Evolutionary conservation across 1,140 invertebrate species (phyloP).

Genomic region (Oryctes rhinoceros): DNA sequence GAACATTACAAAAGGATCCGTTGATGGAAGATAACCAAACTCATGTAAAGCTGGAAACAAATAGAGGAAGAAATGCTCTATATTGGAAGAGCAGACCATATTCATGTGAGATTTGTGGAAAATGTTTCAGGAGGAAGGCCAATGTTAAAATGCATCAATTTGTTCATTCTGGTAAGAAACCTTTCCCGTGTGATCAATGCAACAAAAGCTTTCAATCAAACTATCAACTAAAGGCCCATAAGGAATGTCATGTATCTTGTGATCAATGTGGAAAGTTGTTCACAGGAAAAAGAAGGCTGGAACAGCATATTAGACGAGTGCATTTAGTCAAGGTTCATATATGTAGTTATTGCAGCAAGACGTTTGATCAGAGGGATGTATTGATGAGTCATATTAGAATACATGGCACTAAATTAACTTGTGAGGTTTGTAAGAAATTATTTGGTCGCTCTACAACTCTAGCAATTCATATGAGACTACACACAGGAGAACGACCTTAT

Average conservation of each 20-base stretch:
- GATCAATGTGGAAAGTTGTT: no score
- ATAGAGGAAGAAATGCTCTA: background rate
- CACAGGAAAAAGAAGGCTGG: no score
- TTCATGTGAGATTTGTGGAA: background rate
- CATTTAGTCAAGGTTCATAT: background rate
- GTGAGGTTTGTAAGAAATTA: constrained; percentile 58
- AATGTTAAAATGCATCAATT: no score
- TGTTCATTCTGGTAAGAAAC: no score
- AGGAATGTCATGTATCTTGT: no score
- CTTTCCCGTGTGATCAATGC: no score
- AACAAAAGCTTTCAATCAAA: no score
- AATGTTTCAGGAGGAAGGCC: background rate
- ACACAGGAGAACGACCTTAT: constrained; percentile 59
- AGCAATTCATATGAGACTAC: constrained; percentile 57
- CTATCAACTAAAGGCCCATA: no score
- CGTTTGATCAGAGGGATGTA: constrained; percentile 57
- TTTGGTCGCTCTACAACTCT: constrained; percentile 63
- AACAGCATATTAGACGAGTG: no score
- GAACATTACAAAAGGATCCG: no score
- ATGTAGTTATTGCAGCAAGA: constrained; percentile 56
- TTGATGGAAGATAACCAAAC: no score
- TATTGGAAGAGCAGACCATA: background rate
- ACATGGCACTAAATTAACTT: constrained; percentile 64
- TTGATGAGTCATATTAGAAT: constrained; percentile 50
- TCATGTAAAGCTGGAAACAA: background rate